phyloP scores from a whole-genome alignment of 2,888 invertebrate species.

The Dorcus hopei region DNA sequence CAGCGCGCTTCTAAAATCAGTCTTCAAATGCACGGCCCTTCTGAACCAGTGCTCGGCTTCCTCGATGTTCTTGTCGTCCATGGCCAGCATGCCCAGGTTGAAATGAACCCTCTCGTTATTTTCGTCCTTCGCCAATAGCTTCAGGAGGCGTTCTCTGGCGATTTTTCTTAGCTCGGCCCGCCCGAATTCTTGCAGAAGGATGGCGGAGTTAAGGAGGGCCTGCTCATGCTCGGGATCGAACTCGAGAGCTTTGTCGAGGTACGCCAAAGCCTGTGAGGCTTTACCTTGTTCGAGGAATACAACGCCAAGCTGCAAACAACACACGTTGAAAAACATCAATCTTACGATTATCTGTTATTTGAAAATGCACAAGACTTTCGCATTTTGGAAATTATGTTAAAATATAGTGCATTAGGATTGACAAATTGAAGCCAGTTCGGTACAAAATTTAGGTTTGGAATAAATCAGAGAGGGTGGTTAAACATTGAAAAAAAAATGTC shows the following conservation, averaged over 20 bases:
- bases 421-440: too few species aligned
- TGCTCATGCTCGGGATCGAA: constrained; percentile 94
- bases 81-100: constrained; percentile 89
- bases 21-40: constrained; percentile 81
- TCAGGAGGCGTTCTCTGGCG: constrained; percentile 76
- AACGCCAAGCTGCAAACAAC: constrained; percentile 74
- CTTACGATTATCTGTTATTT: too few species aligned
- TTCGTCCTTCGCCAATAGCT: constrained; percentile 71
- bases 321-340: neutral
- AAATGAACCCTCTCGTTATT: constrained; percentile 91
- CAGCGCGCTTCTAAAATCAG: constrained; percentile 87
- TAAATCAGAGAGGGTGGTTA: too few species aligned
- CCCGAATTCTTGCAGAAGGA: constrained; percentile 86
- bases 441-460: too few species aligned
- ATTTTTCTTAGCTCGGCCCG: constrained; percentile 75
- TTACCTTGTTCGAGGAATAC: constrained; percentile 91
- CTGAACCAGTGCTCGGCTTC: constrained; percentile 91
- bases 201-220: constrained; percentile 91
- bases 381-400: too few species aligned
- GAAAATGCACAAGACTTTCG: too few species aligned
- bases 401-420: too few species aligned
- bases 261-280: constrained; percentile 84
- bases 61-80: constrained; percentile 88
- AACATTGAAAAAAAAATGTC: too few species aligned
- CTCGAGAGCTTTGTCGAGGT: constrained; percentile 89